Conservation (phyloP, 2,797 vertebrate species). For the Bothrops alternatus region DNA sequence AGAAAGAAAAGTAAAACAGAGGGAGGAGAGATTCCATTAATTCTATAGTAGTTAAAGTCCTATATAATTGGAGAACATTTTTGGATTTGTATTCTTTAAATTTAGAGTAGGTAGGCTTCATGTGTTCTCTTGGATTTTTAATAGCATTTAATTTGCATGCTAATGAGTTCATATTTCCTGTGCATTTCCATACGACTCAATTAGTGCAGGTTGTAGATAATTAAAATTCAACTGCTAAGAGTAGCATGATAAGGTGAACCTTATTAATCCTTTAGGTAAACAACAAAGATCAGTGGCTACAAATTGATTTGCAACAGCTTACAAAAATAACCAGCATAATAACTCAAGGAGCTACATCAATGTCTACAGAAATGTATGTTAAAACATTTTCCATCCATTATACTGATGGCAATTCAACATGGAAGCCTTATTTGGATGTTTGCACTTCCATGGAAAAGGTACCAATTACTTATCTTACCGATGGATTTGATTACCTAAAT, state of each 20-base stretch:
- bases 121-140: neutral
- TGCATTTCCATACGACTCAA: neutral
- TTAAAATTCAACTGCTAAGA: neutral
- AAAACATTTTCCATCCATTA: conserved; percentile 78
- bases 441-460: conserved; percentile 78
- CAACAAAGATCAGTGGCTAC: conserved; percentile 88
- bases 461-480: conserved; percentile 14
- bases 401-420: conserved; percentile 78
- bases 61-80: neutral
- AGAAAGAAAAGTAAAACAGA: neutral
- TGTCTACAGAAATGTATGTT: conserved; percentile 83
- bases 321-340: conserved; percentile 91
- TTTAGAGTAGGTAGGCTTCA: neutral
- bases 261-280: conserved; percentile 67
- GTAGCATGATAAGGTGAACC: neutral
- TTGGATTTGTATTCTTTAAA: neutral
- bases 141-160: neutral
- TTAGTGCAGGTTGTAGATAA: neutral
- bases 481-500: neutral
- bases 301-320: conserved; percentile 82
- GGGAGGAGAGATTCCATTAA: neutral
- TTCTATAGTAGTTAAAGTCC: neutral
- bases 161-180: neutral
- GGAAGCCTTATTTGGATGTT: conserved; percentile 80
- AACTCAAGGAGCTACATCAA: conserved; percentile 85